Evolutionary conservation across 1,140 invertebrate genomes (phyloP).

Genomic region (Drosophila elegans): DNA sequence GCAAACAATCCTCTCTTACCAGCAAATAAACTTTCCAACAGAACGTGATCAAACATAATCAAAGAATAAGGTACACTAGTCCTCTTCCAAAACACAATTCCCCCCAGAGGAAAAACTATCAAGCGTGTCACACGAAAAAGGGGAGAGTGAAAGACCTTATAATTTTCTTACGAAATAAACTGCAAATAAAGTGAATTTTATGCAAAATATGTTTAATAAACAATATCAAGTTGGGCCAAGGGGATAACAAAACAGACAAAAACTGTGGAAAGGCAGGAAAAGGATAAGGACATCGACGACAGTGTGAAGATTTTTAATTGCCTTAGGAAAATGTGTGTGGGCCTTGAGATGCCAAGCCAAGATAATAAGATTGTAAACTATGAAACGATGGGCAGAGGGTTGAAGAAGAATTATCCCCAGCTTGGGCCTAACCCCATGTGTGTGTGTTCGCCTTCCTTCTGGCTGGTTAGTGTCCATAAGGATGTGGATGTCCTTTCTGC

Average conservation of each 20-base stretch:
- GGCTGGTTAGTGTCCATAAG: slow-evolving; percentile 52
- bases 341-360: slow-evolving; percentile 61
- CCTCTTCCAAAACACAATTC: neutral
- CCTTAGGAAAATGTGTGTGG: slow-evolving; percentile 54
- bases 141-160: slow-evolving; percentile 44
- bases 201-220: slow-evolving; percentile 82
- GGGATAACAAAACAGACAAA: slow-evolving; percentile 38
- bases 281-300: slow-evolving; percentile 67
- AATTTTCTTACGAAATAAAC: slow-evolving; percentile 81
- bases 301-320: slow-evolving; percentile 78
- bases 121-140: slow-evolving; percentile 19
- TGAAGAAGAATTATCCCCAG: slow-evolving; percentile 39
- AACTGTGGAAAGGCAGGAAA: slow-evolving; percentile 31
- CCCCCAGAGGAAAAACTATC: slow-evolving; percentile 52
- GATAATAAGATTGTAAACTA: slow-evolving; percentile 83
- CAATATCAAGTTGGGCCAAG: slow-evolving; percentile 68
- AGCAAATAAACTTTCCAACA: slow-evolving; percentile 58
- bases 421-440: slow-evolving; percentile 10
- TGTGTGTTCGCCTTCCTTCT: slow-evolving; percentile 19
- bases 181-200: slow-evolving; percentile 82
- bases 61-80: slow-evolving; percentile 55
- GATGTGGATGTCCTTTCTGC: slow-evolving; percentile 47
- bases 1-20: slow-evolving; percentile 30
- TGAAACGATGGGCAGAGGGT: slow-evolving; percentile 45
- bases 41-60: slow-evolving; percentile 80